Conservation (phyloP, 2,888 invertebrate genomes). For the Protonemura montana region DNA sequence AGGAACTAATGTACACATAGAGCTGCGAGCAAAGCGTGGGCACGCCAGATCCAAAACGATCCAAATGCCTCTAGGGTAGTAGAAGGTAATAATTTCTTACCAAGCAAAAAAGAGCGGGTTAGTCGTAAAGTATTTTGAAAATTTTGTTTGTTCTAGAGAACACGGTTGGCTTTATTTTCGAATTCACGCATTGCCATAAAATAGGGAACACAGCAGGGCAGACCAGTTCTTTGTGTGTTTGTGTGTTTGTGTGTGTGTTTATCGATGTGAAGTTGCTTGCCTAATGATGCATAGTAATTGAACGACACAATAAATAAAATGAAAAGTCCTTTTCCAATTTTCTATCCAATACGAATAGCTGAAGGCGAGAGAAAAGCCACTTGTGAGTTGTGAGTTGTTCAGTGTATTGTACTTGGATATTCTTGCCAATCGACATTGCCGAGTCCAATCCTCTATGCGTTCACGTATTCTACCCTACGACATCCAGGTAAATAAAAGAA, state of each 20-base stretch:
- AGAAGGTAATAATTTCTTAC: neutral
- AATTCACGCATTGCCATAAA: neutral
- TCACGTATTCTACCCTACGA: neutral
- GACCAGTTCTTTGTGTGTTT: neutral
- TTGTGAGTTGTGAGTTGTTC: neutral
- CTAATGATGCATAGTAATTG: conserved; percentile 12
- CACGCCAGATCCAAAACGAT: neutral
- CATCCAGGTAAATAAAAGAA: neutral
- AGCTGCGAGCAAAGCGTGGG: neutral
- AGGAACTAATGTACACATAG: neutral
- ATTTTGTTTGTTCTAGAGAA: conserved; percentile 2
- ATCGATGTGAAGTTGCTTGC: neutral
- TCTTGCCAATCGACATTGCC: neutral
- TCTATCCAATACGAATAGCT: neutral
- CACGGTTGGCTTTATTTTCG: neutral
- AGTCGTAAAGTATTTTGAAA: neutral
- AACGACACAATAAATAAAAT: neutral
- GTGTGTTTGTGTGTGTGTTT: neutral
- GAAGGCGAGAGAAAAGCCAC: neutral
- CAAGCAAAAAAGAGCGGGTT: neutral
- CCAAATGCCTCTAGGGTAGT: neutral
- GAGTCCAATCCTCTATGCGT: neutral
- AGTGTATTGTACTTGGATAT: neutral
- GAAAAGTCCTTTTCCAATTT: neutral
- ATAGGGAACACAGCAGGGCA: neutral